These are phyloP conservation scores for Cynaeus angustus DNA, from an alignment of 2,888 invertebrate species.

Conservation along the genomic window DNA sequence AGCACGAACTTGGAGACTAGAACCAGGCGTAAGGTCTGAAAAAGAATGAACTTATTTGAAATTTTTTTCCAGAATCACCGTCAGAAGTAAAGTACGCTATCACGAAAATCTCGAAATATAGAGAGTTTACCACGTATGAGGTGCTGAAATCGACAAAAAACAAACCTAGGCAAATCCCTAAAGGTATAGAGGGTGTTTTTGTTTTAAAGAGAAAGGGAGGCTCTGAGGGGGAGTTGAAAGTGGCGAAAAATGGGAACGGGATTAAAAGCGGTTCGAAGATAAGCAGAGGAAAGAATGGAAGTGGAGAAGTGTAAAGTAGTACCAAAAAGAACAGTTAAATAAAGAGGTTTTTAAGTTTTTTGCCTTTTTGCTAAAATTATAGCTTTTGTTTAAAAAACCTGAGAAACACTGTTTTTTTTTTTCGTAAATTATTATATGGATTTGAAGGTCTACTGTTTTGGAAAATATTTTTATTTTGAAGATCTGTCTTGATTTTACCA, in stretches of 20 bases:
- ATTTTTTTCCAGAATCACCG: constrained; percentile 14
- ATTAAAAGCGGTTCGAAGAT: background rate
- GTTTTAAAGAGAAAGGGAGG: constrained; percentile 58
- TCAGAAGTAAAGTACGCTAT: constrained; percentile 61
- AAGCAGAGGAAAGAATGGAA: background rate
- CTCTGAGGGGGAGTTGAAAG: constrained; percentile 5
- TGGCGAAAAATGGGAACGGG: background rate
- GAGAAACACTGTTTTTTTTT: too few species aligned
- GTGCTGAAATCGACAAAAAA: constrained; percentile 66
- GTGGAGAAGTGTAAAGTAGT: background rate
- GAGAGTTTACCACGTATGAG: constrained; percentile 66
- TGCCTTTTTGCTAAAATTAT: too few species aligned
- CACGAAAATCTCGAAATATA: constrained; percentile 65
- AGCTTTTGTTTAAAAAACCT: too few species aligned
- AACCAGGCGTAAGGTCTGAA: background rate
- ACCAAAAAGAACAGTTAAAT: too few species aligned
- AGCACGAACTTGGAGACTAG: background rate
- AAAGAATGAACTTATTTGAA: background rate
- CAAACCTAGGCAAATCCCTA: constrained; percentile 62
- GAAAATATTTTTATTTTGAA: too few species aligned
- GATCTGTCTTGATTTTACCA: too few species aligned
- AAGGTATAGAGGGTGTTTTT: constrained; percentile 63
- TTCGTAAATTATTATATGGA: too few species aligned
- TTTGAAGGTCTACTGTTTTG: too few species aligned
- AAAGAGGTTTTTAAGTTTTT: too few species aligned